Percentiles rank a stretch among this genome's conserved stretches.
phyloP scores from a whole-genome alignment of 2,888 invertebrate species.

The Andrena bucephala region DNA sequence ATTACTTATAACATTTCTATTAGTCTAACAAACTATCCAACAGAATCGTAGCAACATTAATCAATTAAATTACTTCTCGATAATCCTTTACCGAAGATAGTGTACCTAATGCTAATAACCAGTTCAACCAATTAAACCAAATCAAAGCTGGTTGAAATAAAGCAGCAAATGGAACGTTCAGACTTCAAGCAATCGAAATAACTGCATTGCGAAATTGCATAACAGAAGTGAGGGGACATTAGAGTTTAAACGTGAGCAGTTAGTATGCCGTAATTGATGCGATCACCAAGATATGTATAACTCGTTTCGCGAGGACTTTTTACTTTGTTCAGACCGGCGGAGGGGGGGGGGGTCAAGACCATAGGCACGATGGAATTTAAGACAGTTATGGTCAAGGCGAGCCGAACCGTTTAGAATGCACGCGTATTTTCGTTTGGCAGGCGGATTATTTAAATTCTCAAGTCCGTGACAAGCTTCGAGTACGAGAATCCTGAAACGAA shows the following conservation, averaged over 20 bases:
- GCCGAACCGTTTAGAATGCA: neutral
- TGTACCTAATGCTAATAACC: too few species aligned
- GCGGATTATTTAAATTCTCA: neutral
- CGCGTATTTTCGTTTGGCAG: neutral
- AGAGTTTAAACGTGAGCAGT: constrained; percentile 9
- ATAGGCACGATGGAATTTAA: constrained; percentile 28
- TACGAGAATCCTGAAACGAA: neutral
- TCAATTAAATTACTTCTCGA: too few species aligned
- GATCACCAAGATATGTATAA: constrained; percentile 42
- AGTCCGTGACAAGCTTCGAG: neutral
- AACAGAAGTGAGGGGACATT: constrained; percentile 20
- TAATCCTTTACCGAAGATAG: neutral
- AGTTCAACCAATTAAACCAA: neutral
- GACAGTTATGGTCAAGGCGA: constrained; percentile 15
- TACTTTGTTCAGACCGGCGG: constrained; percentile 8
- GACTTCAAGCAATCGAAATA: neutral
- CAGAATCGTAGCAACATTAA: too few species aligned
- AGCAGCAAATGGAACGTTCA: neutral
- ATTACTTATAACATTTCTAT: too few species aligned
- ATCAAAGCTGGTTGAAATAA: neutral
- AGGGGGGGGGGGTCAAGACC: constrained; percentile 36
- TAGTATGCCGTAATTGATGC: constrained; percentile 24
- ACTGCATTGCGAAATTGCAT: constrained; percentile 1
- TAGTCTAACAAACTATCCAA: too few species aligned
- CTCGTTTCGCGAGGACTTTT: constrained; percentile 36